phyloP scores from a whole-genome alignment of 1,140 invertebrate genomes.

The Danaus melanippus region DNA sequence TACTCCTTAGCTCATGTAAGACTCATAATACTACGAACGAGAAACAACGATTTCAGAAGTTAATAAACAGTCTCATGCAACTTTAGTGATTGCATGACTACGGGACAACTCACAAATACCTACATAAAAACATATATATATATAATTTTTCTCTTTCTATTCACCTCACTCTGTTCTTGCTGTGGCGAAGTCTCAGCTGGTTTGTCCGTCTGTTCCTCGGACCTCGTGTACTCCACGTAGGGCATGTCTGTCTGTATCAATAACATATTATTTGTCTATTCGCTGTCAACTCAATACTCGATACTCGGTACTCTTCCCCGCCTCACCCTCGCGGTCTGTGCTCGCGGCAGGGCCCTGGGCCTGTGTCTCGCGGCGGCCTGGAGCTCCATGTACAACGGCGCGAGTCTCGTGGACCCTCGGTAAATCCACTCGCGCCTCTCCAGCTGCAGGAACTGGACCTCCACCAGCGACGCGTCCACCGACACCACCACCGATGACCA shows the following conservation, averaged over 20 bases:
- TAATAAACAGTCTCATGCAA: too few species aligned
- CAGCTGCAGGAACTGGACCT: constrained; percentile 86
- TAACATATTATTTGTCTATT: constrained; percentile 7
- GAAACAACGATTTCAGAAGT: too few species aligned
- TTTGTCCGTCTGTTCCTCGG: constrained; percentile 53
- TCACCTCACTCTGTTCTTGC: constrained; percentile 29
- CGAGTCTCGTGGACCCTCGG: constrained; percentile 88
- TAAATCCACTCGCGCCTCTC: constrained; percentile 94
- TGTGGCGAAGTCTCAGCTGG: constrained; percentile 5
- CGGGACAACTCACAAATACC: too few species aligned
- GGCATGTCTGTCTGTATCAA: constrained; percentile 69
- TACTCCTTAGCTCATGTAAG: too few species aligned
- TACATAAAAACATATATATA: too few species aligned
- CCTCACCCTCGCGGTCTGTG: constrained; percentile 33
- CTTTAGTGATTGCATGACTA: too few species aligned
- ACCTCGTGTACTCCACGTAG: constrained; percentile 82
- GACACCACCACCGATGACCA: constrained; percentile 83
- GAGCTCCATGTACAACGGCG: constrained; percentile 84
- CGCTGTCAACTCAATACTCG: neutral
- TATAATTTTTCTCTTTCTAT: neutral
- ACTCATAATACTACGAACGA: too few species aligned
- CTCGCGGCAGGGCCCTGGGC: constrained; percentile 35
- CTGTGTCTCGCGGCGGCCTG: constrained; percentile 60
- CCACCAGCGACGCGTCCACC: constrained; percentile 91
- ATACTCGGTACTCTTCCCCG: too few species aligned